These are phyloP conservation scores for Medauroidea extradentata DNA, from an alignment of 1,140 invertebrate species.

Conservation along the genomic window DNA sequence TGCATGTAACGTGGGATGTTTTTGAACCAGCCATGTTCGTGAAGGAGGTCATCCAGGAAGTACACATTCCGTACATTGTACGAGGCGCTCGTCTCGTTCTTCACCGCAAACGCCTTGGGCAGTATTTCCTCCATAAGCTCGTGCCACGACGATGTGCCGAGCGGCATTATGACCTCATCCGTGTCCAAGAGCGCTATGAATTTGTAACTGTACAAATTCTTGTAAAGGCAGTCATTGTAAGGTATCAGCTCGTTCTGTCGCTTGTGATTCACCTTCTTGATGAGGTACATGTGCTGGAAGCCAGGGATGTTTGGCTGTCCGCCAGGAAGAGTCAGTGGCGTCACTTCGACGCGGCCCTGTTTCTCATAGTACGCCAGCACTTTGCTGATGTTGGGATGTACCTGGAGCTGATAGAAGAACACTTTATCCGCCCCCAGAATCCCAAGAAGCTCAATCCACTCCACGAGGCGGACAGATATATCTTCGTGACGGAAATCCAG, in stretches of 20 bases:
- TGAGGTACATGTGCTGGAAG: slow-evolving; percentile 83
- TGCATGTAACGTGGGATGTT: slow-evolving; percentile 87
- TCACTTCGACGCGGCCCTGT: slow-evolving; percentile 73
- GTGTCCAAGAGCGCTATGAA: slow-evolving; percentile 89
- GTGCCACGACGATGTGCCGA: slow-evolving; percentile 66
- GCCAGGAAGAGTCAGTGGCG: slow-evolving; percentile 82
- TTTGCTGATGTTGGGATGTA: slow-evolving; percentile 88
- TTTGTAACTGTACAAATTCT: slow-evolving; percentile 85
- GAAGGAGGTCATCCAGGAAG: slow-evolving; percentile 84
- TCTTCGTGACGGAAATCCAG: slow-evolving; percentile 90
- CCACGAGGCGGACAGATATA: slow-evolving; percentile 81
- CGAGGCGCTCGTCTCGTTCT: slow-evolving; percentile 71
- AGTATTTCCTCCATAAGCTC: slow-evolving; percentile 71
- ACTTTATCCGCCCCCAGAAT: slow-evolving; percentile 88
- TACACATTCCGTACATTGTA: slow-evolving; percentile 93
- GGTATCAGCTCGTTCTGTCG: slow-evolving; percentile 93
- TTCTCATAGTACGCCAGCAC: slow-evolving; percentile 77
- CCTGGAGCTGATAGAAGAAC: slow-evolving; percentile 84
- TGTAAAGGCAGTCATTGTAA: slow-evolving; percentile 95
- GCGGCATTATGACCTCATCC: slow-evolving; percentile 93
- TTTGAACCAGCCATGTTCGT: slow-evolving; percentile 75
- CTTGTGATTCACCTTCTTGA: slow-evolving; percentile 86
- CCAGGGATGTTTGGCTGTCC: slow-evolving; percentile 85
- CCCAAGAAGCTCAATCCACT: slow-evolving; percentile 88
- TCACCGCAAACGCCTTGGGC: slow-evolving; percentile 60